phyloP scores from a whole-genome alignment of 2,113 vertebrate species.

The Mus pahari region DNA sequence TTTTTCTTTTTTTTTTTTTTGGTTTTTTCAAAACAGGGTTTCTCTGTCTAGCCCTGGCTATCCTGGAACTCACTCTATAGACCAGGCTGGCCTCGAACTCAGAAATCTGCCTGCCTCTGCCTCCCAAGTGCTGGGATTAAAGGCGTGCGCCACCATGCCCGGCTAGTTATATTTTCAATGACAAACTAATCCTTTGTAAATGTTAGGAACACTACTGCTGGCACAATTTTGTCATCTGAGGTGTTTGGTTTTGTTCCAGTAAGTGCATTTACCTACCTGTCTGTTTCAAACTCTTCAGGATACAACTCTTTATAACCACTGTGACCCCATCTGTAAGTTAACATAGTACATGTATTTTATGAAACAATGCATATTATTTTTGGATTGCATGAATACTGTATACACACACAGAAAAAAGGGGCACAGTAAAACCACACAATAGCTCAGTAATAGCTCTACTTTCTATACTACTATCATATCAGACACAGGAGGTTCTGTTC shows the following conservation, averaged over 20 bases:
- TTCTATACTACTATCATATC: slow-evolving; percentile 24
- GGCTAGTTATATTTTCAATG: slow-evolving; percentile 30
- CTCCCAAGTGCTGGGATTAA: no score
- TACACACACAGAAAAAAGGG: background rate
- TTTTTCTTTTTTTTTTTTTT: no score
- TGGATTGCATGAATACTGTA: background rate
- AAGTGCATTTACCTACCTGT: slow-evolving; percentile 86
- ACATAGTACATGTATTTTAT: slow-evolving; percentile 57
- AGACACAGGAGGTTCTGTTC: slow-evolving; percentile 27
- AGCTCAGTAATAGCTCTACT: slow-evolving; percentile 2
- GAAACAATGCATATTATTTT: background rate
- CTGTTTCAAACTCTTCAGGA: slow-evolving; percentile 96
- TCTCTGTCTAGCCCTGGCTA: no score
- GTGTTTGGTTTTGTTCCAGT: slow-evolving; percentile 18
- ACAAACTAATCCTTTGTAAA: slow-evolving; percentile 32
- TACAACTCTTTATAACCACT: slow-evolving; percentile 99
- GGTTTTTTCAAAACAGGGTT: no score
- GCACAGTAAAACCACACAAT: background rate
- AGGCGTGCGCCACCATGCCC: no score
- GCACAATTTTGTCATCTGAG: slow-evolving; percentile 28
- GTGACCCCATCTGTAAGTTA: slow-evolving; percentile 92
- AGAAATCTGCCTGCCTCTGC: no score
- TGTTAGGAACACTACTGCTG: background rate
- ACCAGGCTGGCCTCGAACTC: no score
- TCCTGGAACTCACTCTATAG: no score